Evolutionary conservation across 2,113 vertebrate genomes (phyloP).

Genomic region (Paracanthobrama guichenoti): DNA sequence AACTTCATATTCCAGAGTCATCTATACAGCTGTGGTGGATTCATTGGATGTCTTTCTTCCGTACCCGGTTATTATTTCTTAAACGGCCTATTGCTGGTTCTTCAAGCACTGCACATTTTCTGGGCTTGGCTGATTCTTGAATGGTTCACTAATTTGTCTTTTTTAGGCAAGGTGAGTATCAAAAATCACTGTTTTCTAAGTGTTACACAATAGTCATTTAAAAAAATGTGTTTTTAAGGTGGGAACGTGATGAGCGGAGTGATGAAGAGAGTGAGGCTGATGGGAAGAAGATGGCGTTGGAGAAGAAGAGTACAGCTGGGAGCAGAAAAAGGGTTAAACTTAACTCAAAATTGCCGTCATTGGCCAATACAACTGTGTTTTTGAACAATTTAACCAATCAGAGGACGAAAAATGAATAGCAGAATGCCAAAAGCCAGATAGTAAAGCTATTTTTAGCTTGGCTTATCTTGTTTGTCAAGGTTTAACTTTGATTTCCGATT

Average conservation of each 20-base stretch:
- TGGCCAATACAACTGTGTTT: slow-evolving; percentile 75
- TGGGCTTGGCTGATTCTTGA: slow-evolving; percentile 90
- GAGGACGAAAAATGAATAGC: slow-evolving; percentile 68
- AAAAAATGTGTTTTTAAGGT: slow-evolving; percentile 72
- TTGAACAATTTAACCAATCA: slow-evolving; percentile 73
- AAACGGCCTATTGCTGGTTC: slow-evolving; percentile 79
- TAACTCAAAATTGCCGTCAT: slow-evolving; percentile 62
- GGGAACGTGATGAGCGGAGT: slow-evolving; percentile 87
- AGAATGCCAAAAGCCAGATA: slow-evolving; percentile 77
- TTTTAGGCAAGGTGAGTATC: slow-evolving; percentile 81
- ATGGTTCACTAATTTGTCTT: slow-evolving; percentile 85
- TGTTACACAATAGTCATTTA: no score
- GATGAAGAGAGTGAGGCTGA: slow-evolving; percentile 84
- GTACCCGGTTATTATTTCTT: slow-evolving; percentile 91
- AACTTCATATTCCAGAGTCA: slow-evolving; percentile 70
- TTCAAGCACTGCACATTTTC: slow-evolving; percentile 89
- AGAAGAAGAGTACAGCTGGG: slow-evolving; percentile 59
- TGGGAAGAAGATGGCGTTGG: slow-evolving; percentile 59
- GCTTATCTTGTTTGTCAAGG: background rate
- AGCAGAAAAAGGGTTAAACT: slow-evolving; percentile 70
- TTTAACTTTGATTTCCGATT: background rate
- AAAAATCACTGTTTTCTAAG: background rate
- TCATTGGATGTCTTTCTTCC: slow-evolving; percentile 76
- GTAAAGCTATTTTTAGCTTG: slow-evolving; percentile 35
- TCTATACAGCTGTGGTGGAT: slow-evolving; percentile 79